Base-by-base conservation (phyloP, 2,113 vertebrate genomes). In the Myrmecophaga tridactyla region DNA sequence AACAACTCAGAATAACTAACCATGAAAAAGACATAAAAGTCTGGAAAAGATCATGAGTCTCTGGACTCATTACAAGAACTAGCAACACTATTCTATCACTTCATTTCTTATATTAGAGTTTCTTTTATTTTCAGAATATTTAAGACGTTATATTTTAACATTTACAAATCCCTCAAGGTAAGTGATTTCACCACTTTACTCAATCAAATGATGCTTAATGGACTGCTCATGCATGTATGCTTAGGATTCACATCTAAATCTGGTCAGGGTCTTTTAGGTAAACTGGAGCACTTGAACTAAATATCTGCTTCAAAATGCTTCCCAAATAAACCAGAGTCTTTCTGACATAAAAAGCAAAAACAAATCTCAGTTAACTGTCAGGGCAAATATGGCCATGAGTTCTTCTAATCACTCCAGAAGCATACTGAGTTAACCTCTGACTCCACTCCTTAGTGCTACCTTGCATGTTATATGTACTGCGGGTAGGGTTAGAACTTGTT, bases 81-180 rank as follows among this genome's bases (percentile, higher is more conserved):
- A 76, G 41, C 36, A 36, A 70, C 62, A 43, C n/a, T 56, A 65
- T 43, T 8, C 48, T 48, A 67, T 15, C 51, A 48, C 53, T 56
- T 70, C 41, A 72, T 53, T 86, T 86, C 27, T 78, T 94, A 67
- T 13, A 77, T 93, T 51, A 67, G 65, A 80, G 56, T 75, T 90
- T 48, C 53, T 87, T 87, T 93, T 73, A 86, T 81, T 95, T 90
- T 90, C 81, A 81, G 46, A 77, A 85, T 72, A 89, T 63, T 84
- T n/a, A 56, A 70, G 62, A 85, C 7, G 18, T 92, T 69, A 67
- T n/a, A 27, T 65, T 76, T 56, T 62, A 95, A 92, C 36, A 62
- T 43, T 78, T 69, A 76, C 12, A 41, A 51, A 65, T 72, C 80
- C 86, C 73, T 53, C 17, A 72, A 72, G 75, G 21, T 46, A 23